Evolutionary conservation across 2,113 vertebrate species (phyloP), one percentile per base, ranked within the genome.

Genomic region (Tetrax tetrax): DNA sequence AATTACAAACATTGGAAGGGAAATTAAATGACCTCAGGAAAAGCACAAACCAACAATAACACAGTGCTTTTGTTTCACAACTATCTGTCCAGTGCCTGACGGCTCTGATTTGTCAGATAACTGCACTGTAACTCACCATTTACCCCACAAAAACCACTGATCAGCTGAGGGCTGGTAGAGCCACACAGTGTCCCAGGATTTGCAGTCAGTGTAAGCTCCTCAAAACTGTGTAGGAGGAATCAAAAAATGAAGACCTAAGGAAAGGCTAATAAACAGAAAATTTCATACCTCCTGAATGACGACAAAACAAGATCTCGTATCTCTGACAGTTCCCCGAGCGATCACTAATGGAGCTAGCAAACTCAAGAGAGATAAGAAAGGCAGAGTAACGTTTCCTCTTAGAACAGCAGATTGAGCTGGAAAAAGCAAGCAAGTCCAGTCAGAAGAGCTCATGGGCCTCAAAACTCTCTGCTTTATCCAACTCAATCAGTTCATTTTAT

Each of bases 311-410:
- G 60, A 82, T 68, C 29, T 77, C 57, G 54, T 43, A 54, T 77
- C 51, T 81, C 48, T 90, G 56, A 60, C 70, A 86, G 54, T n/a
- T 89, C 64, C 47, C 51, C 28, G n/a, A 77, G 51, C 63, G 41
- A 31, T 15, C 56, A 38, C 35, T 88, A 91, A 92, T 38, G 33
- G 80, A 94, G 56, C 47, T 75, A 57, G 65, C 60, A 95, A 91
- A 94, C 84, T 91, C 87, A 75, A 75, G 74, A 61, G 37, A 81
- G 79, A 81, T 43, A 95, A 89, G 80, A 68, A 78, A 92, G 48
- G 48, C 65, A 64, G 48, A 43, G 43, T 35, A 87, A 41, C 60
- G 10, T 3, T 43, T 38, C 23, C 20, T 66, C 16, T 71, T 71
- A 84, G 51, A 95, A 64, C 76, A 91, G 88, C 23, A 74, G 48